phyloP scores from a whole-genome alignment of 2,113 vertebrate species.

The Onychorhynchus coronatus region DNA sequence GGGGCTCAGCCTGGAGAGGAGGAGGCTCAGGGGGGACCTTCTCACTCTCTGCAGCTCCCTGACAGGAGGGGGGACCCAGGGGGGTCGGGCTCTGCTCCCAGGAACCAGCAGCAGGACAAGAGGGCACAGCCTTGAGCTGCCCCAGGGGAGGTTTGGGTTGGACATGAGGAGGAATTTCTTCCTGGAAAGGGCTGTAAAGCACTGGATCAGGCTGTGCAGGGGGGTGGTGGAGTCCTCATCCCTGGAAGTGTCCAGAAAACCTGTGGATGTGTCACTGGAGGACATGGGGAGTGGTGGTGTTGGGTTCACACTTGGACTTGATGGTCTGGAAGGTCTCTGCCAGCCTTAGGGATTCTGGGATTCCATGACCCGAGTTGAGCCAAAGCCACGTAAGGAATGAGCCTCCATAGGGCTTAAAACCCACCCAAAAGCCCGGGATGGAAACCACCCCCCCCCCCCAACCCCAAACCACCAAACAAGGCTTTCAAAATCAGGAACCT shows the following conservation, averaged over 20 bases:
- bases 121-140: background rate
- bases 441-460: rapidly evolving
- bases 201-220: background rate
- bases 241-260: background rate
- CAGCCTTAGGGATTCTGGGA: rapidly evolving
- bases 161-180: rapidly evolving
- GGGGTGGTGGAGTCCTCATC: background rate
- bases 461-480: background rate
- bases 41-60: background rate
- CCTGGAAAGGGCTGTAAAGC: background rate
- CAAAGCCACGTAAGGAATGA: background rate
- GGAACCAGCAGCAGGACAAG: background rate
- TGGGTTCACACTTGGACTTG: background rate
- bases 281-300: background rate
- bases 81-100: background rate
- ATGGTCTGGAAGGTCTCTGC: background rate
- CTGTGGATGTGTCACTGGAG: rapidly evolving
- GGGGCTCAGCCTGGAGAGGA: background rate
- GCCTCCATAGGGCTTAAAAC: background rate
- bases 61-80: background rate
- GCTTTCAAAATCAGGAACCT: background rate
- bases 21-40: background rate
- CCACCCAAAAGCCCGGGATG: background rate
- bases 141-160: background rate
- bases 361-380: background rate